phyloP scores from a whole-genome alignment of 2,113 vertebrate species.

The Gasterosteus nipponicus region DNA sequence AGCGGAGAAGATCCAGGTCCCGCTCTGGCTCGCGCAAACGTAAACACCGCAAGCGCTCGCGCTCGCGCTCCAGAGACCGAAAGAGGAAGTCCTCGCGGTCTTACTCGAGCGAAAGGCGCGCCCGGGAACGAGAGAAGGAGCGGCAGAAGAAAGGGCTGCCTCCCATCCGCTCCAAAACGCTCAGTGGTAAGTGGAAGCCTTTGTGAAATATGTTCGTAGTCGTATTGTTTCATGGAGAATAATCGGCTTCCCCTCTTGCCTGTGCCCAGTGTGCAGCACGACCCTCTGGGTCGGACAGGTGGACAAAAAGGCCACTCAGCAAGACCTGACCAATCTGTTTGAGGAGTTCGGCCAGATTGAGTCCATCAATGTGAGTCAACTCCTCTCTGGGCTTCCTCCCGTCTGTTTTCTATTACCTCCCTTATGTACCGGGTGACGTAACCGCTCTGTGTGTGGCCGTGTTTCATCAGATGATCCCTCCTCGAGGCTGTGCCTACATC shows the following conservation, averaged over 20 bases:
- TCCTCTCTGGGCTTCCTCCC: not conserved
- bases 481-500: constrained; percentile 97
- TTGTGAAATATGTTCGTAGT: not conserved
- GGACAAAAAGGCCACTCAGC: constrained; percentile 98
- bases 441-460: constrained; percentile 4
- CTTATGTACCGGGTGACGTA: not conserved
- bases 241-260: not conserved
- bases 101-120: constrained; percentile 94
- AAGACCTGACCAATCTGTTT: constrained; percentile 98
- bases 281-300: constrained; percentile 99
- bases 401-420: constrained; percentile 12
- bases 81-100: constrained; percentile 96
- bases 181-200: constrained; percentile 85
- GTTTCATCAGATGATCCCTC: constrained; percentile 93
- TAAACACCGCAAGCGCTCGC: constrained; percentile 95
- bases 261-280: constrained; percentile 92
- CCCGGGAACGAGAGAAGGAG: constrained; percentile 94
- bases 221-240: not conserved
- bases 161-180: constrained; percentile 92
- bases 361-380: constrained; percentile 95
- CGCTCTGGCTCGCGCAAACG: constrained; percentile 96
- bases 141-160: constrained; percentile 97
- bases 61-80: constrained; percentile 93
- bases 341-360: constrained; percentile 99
- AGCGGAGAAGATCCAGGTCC: constrained; percentile 93